These are phyloP conservation scores for Drosophila nr. medialis DNA, from an alignment of 2,888 invertebrate genomes.

Conservation along the genomic window DNA sequence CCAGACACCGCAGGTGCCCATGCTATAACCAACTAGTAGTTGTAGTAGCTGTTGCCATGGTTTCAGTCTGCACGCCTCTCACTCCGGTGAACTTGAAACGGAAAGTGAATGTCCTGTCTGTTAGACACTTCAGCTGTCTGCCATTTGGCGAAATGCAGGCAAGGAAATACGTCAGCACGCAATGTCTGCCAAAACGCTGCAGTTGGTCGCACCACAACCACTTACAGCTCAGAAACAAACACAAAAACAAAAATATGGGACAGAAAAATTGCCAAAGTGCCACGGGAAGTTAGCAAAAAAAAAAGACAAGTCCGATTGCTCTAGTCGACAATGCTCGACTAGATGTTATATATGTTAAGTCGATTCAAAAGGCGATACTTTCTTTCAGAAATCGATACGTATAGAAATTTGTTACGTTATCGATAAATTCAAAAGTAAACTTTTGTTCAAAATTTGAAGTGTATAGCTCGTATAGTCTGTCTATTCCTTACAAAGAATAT, in stretches of 20 bases:
- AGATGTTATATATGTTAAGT: not conserved
- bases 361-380: not conserved
- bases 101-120: slow-evolving; percentile 79
- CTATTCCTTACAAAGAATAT: not conserved
- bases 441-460: not conserved
- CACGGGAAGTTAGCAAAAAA: slow-evolving; percentile 40
- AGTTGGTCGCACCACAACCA: slow-evolving; percentile 33
- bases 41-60: slow-evolving; percentile 3
- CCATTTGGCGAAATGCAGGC: slow-evolving; percentile 59
- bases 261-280: slow-evolving; percentile 45
- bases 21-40: not conserved
- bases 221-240: not conserved
- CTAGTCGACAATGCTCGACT: not conserved
- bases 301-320: not conserved
- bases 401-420: not conserved
- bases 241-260: not conserved
- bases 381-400: not conserved
- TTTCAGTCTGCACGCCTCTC: slow-evolving; percentile 38
- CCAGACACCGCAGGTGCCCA: slow-evolving; percentile 15
- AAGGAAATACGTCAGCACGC: slow-evolving; percentile 63
- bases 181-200: slow-evolving; percentile 72
- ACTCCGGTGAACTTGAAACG: slow-evolving; percentile 74
- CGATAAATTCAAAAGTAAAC: not conserved
- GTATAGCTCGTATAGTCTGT: not conserved
- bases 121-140: slow-evolving; percentile 74